phyloP scores from a whole-genome alignment of 2,113 vertebrate genomes.

The Tenrec ecaudatus region DNA sequence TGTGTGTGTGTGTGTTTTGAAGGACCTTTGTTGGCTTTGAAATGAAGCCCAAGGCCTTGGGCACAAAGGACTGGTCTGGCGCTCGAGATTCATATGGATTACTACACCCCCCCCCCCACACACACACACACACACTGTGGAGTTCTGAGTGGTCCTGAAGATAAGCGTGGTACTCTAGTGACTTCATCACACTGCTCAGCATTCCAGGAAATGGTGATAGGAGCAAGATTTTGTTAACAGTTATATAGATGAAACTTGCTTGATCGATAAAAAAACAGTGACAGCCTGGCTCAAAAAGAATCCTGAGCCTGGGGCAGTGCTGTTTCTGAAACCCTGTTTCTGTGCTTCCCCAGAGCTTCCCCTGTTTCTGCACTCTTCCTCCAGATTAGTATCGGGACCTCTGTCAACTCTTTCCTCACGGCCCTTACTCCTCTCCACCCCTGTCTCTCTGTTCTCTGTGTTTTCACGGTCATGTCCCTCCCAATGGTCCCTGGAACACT shows the following conservation, averaged over 20 bases:
- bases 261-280: neutral
- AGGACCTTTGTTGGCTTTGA: no score
- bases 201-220: neutral
- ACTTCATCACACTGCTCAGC: neutral
- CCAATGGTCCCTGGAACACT: neutral
- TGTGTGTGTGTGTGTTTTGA: no score
- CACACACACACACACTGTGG: no score
- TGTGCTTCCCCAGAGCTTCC: neutral
- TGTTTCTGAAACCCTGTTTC: neutral
- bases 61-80: no score
- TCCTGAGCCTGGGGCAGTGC: neutral
- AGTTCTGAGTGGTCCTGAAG: no score
- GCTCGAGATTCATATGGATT: no score
- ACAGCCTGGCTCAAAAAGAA: neutral
- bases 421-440: neutral
- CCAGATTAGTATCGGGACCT: neutral
- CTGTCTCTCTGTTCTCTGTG: neutral
- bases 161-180: no score
- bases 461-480: neutral
- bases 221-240: neutral
- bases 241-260: neutral
- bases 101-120: no score
- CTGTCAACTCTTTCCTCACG: neutral
- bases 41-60: no score
- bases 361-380: neutral